These are phyloP conservation scores for Tadarida brasiliensis DNA, from an alignment of 2,797 vertebrate genomes.

Conservation along the genomic window DNA sequence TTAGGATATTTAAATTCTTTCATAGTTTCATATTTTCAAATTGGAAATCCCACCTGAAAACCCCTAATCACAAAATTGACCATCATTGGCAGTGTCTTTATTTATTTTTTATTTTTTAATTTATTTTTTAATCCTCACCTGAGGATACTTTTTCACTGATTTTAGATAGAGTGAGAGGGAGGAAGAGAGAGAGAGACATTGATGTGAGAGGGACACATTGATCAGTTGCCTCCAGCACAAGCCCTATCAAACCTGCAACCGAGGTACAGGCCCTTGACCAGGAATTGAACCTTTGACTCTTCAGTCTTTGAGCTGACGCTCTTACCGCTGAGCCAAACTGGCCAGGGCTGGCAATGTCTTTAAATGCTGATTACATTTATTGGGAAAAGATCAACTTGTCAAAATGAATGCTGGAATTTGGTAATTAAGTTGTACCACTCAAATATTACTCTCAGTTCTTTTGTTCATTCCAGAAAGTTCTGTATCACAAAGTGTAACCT, in stretches of 20 bases:
- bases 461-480: slow-evolving; percentile 41
- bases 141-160: too few species aligned
- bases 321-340: too few species aligned
- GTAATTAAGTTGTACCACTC: slow-evolving; percentile 45
- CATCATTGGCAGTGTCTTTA: background rate
- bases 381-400: slow-evolving; percentile 52
- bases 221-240: too few species aligned
- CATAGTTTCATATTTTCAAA: slow-evolving; percentile 60
- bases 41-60: slow-evolving; percentile 60
- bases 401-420: slow-evolving; percentile 66
- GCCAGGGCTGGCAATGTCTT: background rate
- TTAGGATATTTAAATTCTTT: slow-evolving; percentile 51
- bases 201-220: too few species aligned
- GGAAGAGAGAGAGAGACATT: too few species aligned
- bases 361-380: slow-evolving; percentile 49
- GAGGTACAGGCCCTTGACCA: too few species aligned
- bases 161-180: too few species aligned
- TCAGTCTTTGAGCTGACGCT: too few species aligned
- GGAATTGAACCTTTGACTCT: too few species aligned
- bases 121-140: too few species aligned
- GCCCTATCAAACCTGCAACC: too few species aligned
- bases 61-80: slow-evolving; percentile 47
- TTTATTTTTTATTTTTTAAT: too few species aligned
- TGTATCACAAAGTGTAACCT: slow-evolving; percentile 38
- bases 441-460: slow-evolving; percentile 37